phyloP scores from a whole-genome alignment of 1,140 invertebrate genomes.

The Hyposmocoma kahamanoa region DNA sequence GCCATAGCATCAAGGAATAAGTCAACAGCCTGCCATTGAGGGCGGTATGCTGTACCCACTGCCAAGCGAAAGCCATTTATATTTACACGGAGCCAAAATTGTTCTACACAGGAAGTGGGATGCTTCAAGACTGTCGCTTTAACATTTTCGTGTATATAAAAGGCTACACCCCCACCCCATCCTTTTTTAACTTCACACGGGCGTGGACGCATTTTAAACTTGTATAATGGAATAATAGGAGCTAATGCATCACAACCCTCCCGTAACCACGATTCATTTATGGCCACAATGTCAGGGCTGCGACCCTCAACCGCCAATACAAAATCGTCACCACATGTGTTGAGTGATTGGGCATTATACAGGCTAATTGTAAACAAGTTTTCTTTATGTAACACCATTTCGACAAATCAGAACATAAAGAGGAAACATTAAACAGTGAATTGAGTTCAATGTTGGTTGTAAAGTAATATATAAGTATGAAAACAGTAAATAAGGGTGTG shows the following conservation, averaged over 20 bases:
- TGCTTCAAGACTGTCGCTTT: background rate
- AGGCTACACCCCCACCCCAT: background rate
- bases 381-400: too few species aligned
- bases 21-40: background rate
- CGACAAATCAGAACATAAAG: too few species aligned
- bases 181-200: background rate
- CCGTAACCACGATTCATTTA: background rate
- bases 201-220: background rate
- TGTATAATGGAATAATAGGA: background rate
- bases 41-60: background rate
- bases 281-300: background rate
- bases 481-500: too few species aligned
- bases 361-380: background rate
- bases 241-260: background rate
- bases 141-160: background rate
- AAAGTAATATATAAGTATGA: too few species aligned
- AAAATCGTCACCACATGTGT: background rate
- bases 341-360: background rate
- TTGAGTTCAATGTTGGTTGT: too few species aligned
- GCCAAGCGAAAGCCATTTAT: background rate
- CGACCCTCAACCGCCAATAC: background rate
- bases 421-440: too few species aligned
- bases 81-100: background rate
- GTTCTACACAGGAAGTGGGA: background rate
- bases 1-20: background rate